phyloP scores from a whole-genome alignment of 2,113 vertebrate species.

The Aspidoscelis tigris region DNA sequence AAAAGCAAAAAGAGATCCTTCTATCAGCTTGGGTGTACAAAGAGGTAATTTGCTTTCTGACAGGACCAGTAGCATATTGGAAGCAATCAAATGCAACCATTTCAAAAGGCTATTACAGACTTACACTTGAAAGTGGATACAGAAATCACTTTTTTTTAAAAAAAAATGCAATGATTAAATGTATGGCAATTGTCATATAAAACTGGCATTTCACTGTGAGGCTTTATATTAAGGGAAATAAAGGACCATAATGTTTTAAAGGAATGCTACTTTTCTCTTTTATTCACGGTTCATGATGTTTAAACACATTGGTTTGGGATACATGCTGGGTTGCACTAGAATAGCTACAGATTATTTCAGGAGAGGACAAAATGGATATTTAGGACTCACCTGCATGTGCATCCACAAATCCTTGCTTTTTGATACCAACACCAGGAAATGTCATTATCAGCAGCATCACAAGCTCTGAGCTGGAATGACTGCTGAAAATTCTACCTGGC shows the following conservation, averaged over 20 bases:
- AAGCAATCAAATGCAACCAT: constrained; percentile 50
- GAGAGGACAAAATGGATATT: no score
- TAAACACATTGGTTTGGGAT: not conserved
- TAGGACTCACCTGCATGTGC: no score
- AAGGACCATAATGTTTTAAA: not conserved
- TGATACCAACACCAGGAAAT: no score
- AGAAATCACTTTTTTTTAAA: constrained; percentile 25
- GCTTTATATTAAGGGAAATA: not conserved
- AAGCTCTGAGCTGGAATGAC: no score
- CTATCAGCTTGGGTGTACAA: constrained; percentile 21
- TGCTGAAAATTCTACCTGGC: no score
- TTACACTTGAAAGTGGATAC: constrained; percentile 35
- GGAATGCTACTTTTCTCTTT: not conserved
- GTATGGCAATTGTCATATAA: not conserved
- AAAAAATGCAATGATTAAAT: not conserved
- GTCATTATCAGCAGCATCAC: no score
- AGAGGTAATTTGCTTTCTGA: constrained; percentile 56
- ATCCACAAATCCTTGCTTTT: no score
- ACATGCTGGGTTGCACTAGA: not conserved
- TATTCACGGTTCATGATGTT: not conserved
- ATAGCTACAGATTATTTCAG: no score
- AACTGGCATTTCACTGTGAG: not conserved
- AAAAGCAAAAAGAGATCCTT: constrained; percentile 40
- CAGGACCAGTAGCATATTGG: constrained; percentile 30
- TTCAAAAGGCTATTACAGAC: constrained; percentile 53